Evolutionary conservation across 1,140 invertebrate genomes (phyloP), one percentile per base, ranked within the genome.

Genomic region (Harlomillsia oculata): DNA sequence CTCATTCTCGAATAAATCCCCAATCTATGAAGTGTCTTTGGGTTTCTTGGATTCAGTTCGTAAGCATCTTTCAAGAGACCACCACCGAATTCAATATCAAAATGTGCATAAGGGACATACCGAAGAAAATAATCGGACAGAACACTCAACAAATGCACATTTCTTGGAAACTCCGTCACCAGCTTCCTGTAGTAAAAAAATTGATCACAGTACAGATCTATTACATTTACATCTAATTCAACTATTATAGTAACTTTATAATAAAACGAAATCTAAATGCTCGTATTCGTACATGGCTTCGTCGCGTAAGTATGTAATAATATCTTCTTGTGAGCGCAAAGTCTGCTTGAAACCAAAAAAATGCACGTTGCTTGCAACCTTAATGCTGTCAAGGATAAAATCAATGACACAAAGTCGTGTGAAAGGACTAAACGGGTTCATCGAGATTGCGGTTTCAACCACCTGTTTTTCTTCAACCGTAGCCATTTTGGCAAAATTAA

Each of bases 1-100:
- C 51, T 62, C 60, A 62, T 62, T 11, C 60, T 41, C 18, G 37
- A 46, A 16, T 56, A 53, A 49, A 62, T 62, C 16, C 60, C 54
- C 13, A 62, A 32, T 29, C 60, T 30, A 29, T 62, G 60, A 5
- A 50, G 56, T 8, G 60, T 62, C 29, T 43, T 52, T 13, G 54
- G 51, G 36, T 62, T 53, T 9, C 39, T 30, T 18, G 60, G 54
- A 57, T 62, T 62, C 9, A 62, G 18, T 5, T 53, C 14, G 34
- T 62, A 57, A 11, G 54, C 60, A 11, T 16, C 20, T 1, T 49
- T 4, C 1, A 62, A 28, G 13, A 44, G 36, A 13, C 37, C 28
- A 9, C 43, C 44, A n/a, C 53, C 32, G 37, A 53, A 53, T 3
- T 25, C 13, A 21, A 43, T 25, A 18, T 62, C 60, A 57, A 62